phyloP scores from a whole-genome alignment of 2,888 invertebrate genomes.

The Anodontia alba region DNA sequence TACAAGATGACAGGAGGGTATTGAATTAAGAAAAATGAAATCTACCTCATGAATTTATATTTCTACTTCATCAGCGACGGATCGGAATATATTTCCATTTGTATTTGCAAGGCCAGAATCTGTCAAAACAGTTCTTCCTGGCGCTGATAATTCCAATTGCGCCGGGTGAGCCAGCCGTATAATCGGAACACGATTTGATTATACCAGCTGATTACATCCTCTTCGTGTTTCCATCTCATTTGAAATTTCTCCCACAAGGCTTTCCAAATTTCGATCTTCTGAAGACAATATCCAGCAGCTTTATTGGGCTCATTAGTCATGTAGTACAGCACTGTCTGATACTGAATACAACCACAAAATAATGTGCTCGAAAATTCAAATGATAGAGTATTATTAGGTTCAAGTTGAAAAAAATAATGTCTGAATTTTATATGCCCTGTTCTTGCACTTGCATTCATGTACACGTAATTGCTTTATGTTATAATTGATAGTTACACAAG shows the following conservation, averaged over 20 bases:
- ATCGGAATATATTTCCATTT: slow-evolving; percentile 65
- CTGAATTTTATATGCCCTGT: too few relatives aligned
- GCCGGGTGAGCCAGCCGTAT: slow-evolving; percentile 43
- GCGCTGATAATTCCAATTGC: slow-evolving; percentile 63
- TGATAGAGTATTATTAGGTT: too few relatives aligned
- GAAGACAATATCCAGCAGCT: slow-evolving; percentile 55
- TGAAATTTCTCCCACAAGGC: slow-evolving; percentile 57
- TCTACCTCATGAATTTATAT: slow-evolving; percentile 66
- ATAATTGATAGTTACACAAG: too few relatives aligned
- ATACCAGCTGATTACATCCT: slow-evolving; percentile 65
- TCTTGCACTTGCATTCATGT: too few relatives aligned
- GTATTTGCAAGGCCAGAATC: slow-evolving; percentile 62
- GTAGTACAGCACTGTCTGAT: neutral
- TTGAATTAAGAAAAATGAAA: slow-evolving; percentile 56
- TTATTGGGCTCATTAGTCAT: slow-evolving; percentile 27
- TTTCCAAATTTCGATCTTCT: slow-evolving; percentile 64
- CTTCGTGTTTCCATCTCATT: slow-evolving; percentile 64
- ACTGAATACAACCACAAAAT: neutral
- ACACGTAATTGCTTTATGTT: too few relatives aligned
- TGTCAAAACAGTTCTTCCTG: slow-evolving; percentile 60
- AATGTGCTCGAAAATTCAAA: too few relatives aligned
- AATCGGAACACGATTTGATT: slow-evolving; percentile 65
- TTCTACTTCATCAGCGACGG: slow-evolving; percentile 51
- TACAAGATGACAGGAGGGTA: slow-evolving; percentile 41
- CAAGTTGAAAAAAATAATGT: too few relatives aligned